Base-by-base conservation (phyloP, 2,888 invertebrate genomes). In the Junonia oenone region DNA sequence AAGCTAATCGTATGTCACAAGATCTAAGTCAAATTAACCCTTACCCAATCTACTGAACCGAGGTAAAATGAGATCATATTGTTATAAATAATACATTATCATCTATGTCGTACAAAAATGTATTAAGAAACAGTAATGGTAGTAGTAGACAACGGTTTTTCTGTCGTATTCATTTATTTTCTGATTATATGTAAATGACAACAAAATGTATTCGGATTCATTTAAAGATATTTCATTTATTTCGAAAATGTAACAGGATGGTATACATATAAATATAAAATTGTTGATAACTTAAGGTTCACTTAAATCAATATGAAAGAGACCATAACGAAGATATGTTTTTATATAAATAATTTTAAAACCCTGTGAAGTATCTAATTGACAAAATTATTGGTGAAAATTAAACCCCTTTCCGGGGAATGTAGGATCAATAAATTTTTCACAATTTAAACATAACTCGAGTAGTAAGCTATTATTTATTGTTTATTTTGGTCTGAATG, bases 291-390 rank as follows among this genome's bases (percentile, higher is more conserved):
- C 0, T 33, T 11, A 48, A 17, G 15, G 19, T 27, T 37, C 33
- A 37, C 26, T 26, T 17, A 48, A 58, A 11, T 17, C 45, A 50
- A 53, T 29, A 46, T 54, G 38, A 29, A 51, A 59, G 61, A 67
- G 68, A 68, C 66, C 56, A 31, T 64, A 67, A 78, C 72, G 69
- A 70, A 75, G 78, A 80, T 84, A 83, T 83, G 79, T 81, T 47
- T 46, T 67, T 73, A 71, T 76, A 69, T 73, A 72, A 78, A 83
- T 65, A 82, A 79, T 69, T 71, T 75, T 68, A 75, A 22, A 43
- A 79, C 89, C 89, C 88, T 89, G 89, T 87, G 83, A 78, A 81
- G 76, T 72, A 72, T 75, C 72, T 88, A 89, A 89, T 89, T 89
- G 89, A 89, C 89, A 65, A 68, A 86, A 82, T 78, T 76, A 88